phyloP scores from a whole-genome alignment of 2,797 vertebrate species.

The Sorex maritimensis region DNA sequence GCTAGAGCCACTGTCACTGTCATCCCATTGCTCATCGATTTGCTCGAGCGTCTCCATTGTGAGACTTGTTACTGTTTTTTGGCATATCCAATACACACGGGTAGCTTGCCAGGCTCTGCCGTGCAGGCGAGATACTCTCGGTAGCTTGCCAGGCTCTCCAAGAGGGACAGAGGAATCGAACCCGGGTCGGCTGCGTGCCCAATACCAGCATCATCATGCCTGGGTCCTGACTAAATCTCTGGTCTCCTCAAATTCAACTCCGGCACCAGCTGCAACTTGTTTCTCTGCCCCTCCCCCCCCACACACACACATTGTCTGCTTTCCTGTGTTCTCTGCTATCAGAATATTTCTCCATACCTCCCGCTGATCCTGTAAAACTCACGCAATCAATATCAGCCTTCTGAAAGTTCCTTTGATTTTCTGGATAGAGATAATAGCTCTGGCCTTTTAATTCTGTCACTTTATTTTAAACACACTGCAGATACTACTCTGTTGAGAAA shows the following conservation, averaged over 20 bases:
- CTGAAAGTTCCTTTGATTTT: constrained; percentile 30
- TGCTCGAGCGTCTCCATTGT: no score
- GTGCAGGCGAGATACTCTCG: no score
- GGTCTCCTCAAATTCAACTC: background rate
- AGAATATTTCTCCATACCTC: background rate
- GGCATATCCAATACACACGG: no score
- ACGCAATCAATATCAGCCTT: background rate
- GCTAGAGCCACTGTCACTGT: background rate
- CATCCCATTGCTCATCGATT: no score
- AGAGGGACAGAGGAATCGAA: no score
- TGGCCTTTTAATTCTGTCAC: background rate
- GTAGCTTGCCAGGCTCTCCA: no score
- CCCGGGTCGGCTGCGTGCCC: background rate
- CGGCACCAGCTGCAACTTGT: background rate
- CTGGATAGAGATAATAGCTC: background rate
- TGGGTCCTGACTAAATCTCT: background rate
- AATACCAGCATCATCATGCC: background rate
- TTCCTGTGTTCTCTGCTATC: background rate
- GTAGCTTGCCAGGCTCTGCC: no score
- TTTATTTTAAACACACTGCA: constrained; percentile 15
- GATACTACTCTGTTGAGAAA: background rate
- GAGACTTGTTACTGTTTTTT: no score
- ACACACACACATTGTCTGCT: background rate
- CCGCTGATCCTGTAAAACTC: background rate
- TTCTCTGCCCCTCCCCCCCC: background rate